Conservation (phyloP, 2,888 invertebrate genomes). For the Mycalesis mineus region DNA sequence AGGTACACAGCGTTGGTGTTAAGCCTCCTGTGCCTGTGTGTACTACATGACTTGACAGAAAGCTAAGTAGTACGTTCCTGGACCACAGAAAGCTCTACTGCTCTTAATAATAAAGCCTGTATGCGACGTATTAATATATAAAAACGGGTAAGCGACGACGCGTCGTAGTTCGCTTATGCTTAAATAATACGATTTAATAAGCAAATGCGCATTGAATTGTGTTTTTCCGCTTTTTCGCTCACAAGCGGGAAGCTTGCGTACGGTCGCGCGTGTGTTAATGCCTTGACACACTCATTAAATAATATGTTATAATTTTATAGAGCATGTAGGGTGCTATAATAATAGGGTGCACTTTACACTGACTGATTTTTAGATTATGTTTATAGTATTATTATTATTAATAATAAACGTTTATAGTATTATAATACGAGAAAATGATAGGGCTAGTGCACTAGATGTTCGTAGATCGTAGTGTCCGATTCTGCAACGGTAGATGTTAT, state of each 20-base stretch:
- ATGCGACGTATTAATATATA: neutral
- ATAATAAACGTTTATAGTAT: neutral
- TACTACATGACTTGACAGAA: no score
- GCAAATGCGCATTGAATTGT: conserved; percentile 23
- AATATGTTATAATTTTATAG: neutral
- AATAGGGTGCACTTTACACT: neutral
- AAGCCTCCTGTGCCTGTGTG: no score
- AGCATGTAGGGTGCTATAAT: neutral
- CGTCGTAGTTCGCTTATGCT: conserved; percentile 2
- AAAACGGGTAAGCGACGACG: neutral
- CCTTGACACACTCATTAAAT: conserved; percentile 9
- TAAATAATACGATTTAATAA: conserved; percentile 17
- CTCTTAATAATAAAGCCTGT: no score
- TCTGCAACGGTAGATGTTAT: no score
- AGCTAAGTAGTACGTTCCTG: no score
- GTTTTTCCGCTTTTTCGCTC: conserved; percentile 15
- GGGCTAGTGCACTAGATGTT: no score
- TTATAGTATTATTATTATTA: neutral
- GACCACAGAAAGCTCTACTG: no score
- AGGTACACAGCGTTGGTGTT: no score
- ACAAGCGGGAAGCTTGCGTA: conserved; percentile 16
- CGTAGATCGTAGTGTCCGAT: no score
- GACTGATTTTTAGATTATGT: neutral
- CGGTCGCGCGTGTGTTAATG: conserved; percentile 2
- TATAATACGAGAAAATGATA: no score